A percentile compares a stretch with the other conserved stretches of the same genome.
These are phyloP conservation scores for Sinelater perroti DNA, from an alignment of 2,888 invertebrate genomes.

Conservation along the genomic window DNA sequence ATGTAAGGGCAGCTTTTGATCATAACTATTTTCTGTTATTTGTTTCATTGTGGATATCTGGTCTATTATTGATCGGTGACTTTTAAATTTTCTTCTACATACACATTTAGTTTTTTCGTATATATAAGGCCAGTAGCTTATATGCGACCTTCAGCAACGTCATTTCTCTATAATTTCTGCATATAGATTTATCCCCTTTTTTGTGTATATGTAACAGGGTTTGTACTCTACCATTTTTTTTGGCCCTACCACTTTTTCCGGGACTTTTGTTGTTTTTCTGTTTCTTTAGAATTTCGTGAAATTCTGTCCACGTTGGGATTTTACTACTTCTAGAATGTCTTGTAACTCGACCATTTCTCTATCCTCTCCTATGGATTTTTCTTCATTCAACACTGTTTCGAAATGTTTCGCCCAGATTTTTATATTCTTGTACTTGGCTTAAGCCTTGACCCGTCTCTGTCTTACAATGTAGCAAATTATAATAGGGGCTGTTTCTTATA, in stretches of 20 bases:
- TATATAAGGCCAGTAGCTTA: no score
- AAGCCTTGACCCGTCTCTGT: background rate
- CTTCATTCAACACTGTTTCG: background rate
- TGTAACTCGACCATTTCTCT: background rate
- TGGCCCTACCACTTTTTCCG: background rate
- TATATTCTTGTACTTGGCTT: background rate
- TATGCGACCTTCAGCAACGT: no score
- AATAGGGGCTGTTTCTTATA: background rate
- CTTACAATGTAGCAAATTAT: background rate
- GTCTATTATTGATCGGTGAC: no score
- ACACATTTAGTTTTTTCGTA: no score
- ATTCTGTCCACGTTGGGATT: background rate
- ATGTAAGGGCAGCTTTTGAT: no score
- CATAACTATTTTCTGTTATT: no score
- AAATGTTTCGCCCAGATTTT: conserved; percentile 2
- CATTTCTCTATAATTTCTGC: no score
- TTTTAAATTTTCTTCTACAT: no score
- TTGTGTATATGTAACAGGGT: no score
- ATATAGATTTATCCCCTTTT: no score
- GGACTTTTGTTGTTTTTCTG: background rate
- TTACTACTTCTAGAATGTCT: background rate
- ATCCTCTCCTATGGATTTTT: conserved; percentile 1
- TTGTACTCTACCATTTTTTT: conserved; percentile 1
- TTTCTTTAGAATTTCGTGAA: background rate
- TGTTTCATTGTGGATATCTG: no score